Evolutionary conservation across 2,113 vertebrate species (phyloP), one percentile per base, ranked within the genome.

Genomic region (Stictonetta naevosa): DNA sequence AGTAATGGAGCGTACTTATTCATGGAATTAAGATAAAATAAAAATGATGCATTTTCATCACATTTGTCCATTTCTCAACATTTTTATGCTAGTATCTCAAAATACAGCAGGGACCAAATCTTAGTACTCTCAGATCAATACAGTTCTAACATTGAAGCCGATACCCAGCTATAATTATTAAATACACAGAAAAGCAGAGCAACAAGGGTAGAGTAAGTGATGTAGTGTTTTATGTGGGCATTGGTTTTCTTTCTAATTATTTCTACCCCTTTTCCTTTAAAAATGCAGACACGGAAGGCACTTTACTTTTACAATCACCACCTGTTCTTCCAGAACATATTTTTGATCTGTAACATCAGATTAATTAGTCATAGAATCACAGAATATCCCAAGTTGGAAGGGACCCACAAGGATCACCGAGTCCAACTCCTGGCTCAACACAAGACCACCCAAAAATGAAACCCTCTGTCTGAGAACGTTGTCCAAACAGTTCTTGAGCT

Each of bases 11-110:
- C 94, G 95, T 94, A 89, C 55, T 69, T 90, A 64, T 53, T 89
- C 23, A 46, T 87, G 71, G 89, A 91, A 76, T 44, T 79, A 67
- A 91, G 25, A 64, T 38, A 79, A 92, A 96, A 95, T 97, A 93
- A 96, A 96, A 92, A 60, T 56, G 0, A 31, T 31, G 66, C 34
- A 22, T 93, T 94, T 95, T 79, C 10, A 3, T 87, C 91, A 86
- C 16, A 63, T 75, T 85, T 95, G 84, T 92, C 87, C 71, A 80
- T 87, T 95, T 76, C 44, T 95, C 62, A 93, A 28, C 34, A 48
- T 92, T 95, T 89, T 85, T 92, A 87, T 86, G 28, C 29, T 33
- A 72, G 2, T 62, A 71, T 53, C 62, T 89, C 74, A 76, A 82
- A 76, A 84, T 2, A 69, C 26, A 75, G 40, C n/a, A 89, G 79